Base-by-base conservation (phyloP, 2,888 invertebrate species). In the Zelleria hepariella region DNA sequence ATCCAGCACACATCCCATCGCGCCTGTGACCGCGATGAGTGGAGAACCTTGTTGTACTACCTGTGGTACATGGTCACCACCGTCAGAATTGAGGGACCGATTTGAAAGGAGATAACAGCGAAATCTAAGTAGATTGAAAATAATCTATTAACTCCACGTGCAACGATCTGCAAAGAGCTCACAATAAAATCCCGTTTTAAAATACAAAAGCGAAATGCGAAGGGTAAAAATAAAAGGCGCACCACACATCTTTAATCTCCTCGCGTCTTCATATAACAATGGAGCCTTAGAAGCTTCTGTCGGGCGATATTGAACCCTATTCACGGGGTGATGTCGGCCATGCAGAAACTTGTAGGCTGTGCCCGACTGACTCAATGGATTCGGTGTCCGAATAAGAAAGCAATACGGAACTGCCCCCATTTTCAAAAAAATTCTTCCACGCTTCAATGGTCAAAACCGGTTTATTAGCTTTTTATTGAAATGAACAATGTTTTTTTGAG, bases 291-390 rank as follows among this genome's bases (percentile, higher is more conserved):
- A 42, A 1, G 15, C 15, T 42, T 42, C 32, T 57, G 48, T 18
- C 51, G 75, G 75, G 77, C 75, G 76, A 76, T 84, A 82, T 82
- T 80, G 80, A 84, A 83, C 72, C 83, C 78, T 83, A 83, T 86
- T 80, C 82, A 74, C 70, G 64, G 75, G 63, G 68, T 76, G 71
- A 42, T 42, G 15, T 15, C 15, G 32, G 32, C 15, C 32, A 42
- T 5, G 7, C 32, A 42, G 32, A 42, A 42, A 42, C 15, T 42
- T 42, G 15, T 10, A 15, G 32, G 32, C 32, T 42, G 15, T 42
- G 10, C 32, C 15, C 32, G 15, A 42, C 15, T 10, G 32, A 42
- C 32, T 42, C 32, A 42, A 15, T 15, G 2, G 1, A 15, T 15
- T 42, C n/a, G 32, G 15, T 42, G 32, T 15, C 10, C 15, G 15